phyloP scores from a whole-genome alignment of 2,113 vertebrate species.

The Halichoerus grypus region DNA sequence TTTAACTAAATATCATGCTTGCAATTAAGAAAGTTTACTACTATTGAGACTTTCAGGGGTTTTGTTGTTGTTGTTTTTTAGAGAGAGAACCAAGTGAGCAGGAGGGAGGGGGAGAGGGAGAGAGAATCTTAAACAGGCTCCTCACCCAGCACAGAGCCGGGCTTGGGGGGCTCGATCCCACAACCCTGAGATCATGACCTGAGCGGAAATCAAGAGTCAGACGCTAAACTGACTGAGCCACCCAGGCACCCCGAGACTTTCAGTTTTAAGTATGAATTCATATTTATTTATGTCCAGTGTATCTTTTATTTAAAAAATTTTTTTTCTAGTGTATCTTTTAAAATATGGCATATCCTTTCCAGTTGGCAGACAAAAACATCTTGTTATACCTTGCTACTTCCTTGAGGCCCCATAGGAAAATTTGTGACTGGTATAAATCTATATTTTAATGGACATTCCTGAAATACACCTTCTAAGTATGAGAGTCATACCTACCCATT shows the following conservation, averaged over 20 bases:
- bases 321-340: constrained; percentile 14
- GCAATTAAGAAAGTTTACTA: neutral
- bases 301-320: neutral
- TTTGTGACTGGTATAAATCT: neutral
- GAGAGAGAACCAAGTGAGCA: neutral
- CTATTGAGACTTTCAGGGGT: neutral
- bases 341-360: neutral
- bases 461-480: neutral
- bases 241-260: neutral
- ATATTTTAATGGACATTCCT: constrained; percentile 4
- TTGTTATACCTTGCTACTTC: neutral
- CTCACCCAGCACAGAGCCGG: neutral
- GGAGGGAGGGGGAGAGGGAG: neutral
- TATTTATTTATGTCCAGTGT: constrained; percentile 37
- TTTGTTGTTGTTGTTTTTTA: neutral
- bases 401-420: neutral
- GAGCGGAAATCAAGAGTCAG: neutral
- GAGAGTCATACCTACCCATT: neutral
- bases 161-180: neutral
- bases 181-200: neutral
- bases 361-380: neutral
- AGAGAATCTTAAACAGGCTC: neutral
- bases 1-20: neutral
- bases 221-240: neutral
- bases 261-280: constrained; percentile 16